Evolutionary conservation across 1,140 invertebrate species (phyloP).

Genomic region (Drosophila punjabiensis): DNA sequence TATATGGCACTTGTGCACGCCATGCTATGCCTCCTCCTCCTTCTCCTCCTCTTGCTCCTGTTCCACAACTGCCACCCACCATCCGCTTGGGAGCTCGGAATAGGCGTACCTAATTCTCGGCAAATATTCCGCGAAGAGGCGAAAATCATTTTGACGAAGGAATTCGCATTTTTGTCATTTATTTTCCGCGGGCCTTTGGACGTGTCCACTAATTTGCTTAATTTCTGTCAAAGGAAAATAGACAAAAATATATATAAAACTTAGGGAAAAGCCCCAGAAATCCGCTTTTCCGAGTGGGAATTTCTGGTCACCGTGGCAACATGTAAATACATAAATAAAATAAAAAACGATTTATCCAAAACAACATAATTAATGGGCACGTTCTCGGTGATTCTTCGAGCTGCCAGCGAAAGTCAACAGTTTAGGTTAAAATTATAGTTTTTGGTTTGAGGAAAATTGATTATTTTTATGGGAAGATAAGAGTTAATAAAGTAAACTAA

Average conservation of each 20-base stretch:
- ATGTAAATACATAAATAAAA: conserved; percentile 62
- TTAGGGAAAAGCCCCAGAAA: conserved; percentile 2
- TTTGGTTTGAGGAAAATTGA: not conserved
- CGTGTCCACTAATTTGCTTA: conserved; percentile 76
- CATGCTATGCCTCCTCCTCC: not conserved
- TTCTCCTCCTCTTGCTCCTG: not conserved
- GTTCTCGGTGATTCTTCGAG: conserved; percentile 12
- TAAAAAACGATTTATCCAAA: conserved; percentile 71
- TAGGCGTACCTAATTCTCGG: conserved; percentile 66
- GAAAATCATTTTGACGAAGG: conserved; percentile 35
- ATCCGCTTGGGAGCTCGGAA: conserved; percentile 34
- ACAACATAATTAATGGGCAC: conserved; percentile 63
- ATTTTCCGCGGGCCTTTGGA: conserved; percentile 46
- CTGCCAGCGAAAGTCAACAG: not conserved
- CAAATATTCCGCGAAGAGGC: conserved; percentile 31
- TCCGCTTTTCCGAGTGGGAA: conserved; percentile 45
- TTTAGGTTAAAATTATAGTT: conserved; percentile 9
- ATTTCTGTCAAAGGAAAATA: conserved; percentile 65
- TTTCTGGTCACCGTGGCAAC: conserved; percentile 58
- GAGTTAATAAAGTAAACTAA: not conserved
- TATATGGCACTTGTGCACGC: conserved; percentile 68
- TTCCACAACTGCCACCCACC: not conserved
- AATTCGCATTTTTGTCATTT: conserved; percentile 51
- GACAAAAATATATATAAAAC: not conserved
- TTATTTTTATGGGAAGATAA: not conserved